These are phyloP conservation scores for Rugalucina vietnamica DNA, from an alignment of 2,888 invertebrate species.

Conservation along the genomic window DNA sequence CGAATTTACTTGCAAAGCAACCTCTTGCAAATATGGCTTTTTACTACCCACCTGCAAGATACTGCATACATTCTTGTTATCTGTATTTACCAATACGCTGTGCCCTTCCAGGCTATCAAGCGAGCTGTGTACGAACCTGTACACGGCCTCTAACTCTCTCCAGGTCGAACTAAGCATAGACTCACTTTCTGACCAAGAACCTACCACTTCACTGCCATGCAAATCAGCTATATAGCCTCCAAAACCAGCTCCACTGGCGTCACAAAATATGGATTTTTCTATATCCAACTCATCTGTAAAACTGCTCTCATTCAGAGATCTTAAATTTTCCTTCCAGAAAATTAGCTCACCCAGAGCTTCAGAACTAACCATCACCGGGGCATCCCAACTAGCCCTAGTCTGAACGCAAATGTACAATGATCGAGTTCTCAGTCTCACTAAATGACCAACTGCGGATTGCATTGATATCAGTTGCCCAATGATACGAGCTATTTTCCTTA, in stretches of 20 bases:
- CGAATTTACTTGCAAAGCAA: conserved; percentile 34
- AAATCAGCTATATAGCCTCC: conserved; percentile 30
- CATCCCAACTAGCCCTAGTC: conserved; percentile 37
- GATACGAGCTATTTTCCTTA: conserved; percentile 33
- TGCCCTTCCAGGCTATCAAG: conserved; percentile 24
- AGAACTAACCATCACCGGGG: conserved; percentile 20
- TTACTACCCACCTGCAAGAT: conserved; percentile 39
- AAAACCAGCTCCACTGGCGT: conserved; percentile 45
- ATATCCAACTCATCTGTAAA: background rate
- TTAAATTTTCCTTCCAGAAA: conserved; percentile 36
- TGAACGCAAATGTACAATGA: conserved; percentile 28
- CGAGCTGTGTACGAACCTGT: conserved; percentile 31
- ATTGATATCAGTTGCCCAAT: conserved; percentile 41
- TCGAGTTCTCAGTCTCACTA: conserved; percentile 25
- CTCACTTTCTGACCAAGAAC: conserved; percentile 42
- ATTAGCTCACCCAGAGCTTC: conserved; percentile 23
- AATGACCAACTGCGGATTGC: conserved; percentile 34
- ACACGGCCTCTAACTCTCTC: conserved; percentile 51
- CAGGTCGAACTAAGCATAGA: conserved; percentile 50
- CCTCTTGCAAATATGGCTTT: conserved; percentile 34
- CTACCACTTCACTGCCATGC: conserved; percentile 18
- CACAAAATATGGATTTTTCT: conserved; percentile 29
- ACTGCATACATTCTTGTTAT: conserved; percentile 35
- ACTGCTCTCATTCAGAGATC: conserved; percentile 15
- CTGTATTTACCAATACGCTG: conserved; percentile 29